Percentiles rank a stretch among this genome's conserved stretches.
Evolutionary conservation across 2,113 vertebrate species (phyloP).

Genomic region (Isurus oxyrinchus): DNA sequence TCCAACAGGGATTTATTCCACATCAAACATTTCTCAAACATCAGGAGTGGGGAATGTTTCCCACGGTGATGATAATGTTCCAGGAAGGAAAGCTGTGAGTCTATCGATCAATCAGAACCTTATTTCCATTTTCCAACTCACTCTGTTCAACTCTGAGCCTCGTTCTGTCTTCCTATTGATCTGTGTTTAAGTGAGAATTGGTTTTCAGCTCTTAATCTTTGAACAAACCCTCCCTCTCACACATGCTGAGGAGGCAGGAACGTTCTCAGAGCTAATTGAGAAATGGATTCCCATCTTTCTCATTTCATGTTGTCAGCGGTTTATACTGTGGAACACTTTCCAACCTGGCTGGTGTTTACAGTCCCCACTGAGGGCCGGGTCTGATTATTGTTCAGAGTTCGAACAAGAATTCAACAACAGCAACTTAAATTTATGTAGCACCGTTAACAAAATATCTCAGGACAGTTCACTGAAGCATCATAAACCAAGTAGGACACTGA

Average conservation of each 20-base stretch:
- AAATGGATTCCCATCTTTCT: background rate
- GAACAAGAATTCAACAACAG: too few relatives aligned
- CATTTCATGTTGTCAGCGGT: background rate
- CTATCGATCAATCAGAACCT: background rate
- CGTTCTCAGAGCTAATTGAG: background rate
- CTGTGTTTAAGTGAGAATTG: background rate
- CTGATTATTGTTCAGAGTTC: too few relatives aligned
- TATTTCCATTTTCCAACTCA: background rate
- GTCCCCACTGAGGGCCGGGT: too few relatives aligned
- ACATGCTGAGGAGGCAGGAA: background rate
- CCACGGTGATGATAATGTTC: background rate
- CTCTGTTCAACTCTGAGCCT: background rate
- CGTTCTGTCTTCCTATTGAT: background rate
- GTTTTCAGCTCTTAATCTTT: background rate
- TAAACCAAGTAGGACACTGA: too few relatives aligned
- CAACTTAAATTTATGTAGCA: too few relatives aligned
- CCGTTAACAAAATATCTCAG: too few relatives aligned
- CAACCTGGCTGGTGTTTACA: too few relatives aligned
- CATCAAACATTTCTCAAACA: background rate
- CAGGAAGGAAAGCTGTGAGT: background rate
- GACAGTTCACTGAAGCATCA: too few relatives aligned
- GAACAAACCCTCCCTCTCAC: background rate
- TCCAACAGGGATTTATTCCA: background rate
- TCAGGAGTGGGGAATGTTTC: background rate
- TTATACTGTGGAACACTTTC: too few relatives aligned